Percentiles rank a stretch among this genome's conserved stretches.
Conservation (phyloP, 1,140 invertebrate genomes). For the Agrypnia vestita region DNA sequence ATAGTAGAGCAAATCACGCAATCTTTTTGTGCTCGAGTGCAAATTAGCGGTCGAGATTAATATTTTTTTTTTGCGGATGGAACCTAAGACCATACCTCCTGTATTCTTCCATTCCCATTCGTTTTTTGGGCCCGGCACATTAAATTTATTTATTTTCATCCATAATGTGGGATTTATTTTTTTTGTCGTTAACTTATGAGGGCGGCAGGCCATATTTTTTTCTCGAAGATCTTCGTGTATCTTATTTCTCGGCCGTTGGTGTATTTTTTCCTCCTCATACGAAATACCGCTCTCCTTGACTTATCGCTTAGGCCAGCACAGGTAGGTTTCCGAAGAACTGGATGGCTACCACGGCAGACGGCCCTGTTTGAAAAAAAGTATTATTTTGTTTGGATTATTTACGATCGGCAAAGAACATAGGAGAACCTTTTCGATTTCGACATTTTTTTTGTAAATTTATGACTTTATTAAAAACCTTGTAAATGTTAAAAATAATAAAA, state of each 20-base stretch:
- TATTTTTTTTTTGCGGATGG: slow-evolving; percentile 9
- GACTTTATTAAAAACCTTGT: slow-evolving; percentile 4
- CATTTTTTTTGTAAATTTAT: background rate
- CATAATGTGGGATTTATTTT: slow-evolving; percentile 57
- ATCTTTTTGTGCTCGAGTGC: background rate
- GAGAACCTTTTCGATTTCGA: background rate
- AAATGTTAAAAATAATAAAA: too few species aligned
- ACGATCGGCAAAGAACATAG: slow-evolving; percentile 13
- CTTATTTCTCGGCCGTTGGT: slow-evolving; percentile 28
- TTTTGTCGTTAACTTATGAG: slow-evolving; percentile 44
- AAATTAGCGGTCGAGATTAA: background rate
- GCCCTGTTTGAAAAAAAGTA: background rate
- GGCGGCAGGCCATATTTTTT: slow-evolving; percentile 39
- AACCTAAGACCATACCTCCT: slow-evolving; percentile 34
- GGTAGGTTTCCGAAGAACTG: too few species aligned
- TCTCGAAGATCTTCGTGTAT: slow-evolving; percentile 36
- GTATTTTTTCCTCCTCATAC: slow-evolving; percentile 18
- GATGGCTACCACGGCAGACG: slow-evolving; percentile 6
- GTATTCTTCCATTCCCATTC: slow-evolving; percentile 52
- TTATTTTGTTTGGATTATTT: slow-evolving; percentile 11
- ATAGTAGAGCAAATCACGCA: background rate
- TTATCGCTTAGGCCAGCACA: slow-evolving; percentile 29
- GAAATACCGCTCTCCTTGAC: slow-evolving; percentile 26
- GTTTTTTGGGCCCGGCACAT: slow-evolving; percentile 55
- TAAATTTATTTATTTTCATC: slow-evolving; percentile 57